phyloP scores from a whole-genome alignment of 2,113 vertebrate species.

The Boulengeromyrus knoepffleri region DNA sequence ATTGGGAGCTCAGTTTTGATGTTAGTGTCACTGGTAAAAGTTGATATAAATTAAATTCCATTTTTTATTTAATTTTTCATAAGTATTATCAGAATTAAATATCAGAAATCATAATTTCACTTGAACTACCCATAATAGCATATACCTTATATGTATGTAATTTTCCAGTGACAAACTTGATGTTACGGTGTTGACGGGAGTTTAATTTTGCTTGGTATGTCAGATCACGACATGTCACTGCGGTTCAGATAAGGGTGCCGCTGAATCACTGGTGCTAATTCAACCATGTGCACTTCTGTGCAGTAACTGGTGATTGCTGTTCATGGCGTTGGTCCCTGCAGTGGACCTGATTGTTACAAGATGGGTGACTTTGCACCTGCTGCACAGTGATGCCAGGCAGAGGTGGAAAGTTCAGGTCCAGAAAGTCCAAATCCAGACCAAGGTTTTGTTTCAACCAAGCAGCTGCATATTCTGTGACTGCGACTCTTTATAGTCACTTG shows the following conservation, averaged over 20 bases:
- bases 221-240: not conserved
- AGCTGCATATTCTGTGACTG: not conserved
- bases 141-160: not conserved
- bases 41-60: not conserved
- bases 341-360: not conserved
- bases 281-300: not conserved
- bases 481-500: not conserved
- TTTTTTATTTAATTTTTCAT: not conserved
- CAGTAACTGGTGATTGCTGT: not conserved
- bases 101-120: not conserved
- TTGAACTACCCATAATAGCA: not conserved
- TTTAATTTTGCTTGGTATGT: not conserved
- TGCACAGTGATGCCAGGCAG: not conserved
- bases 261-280: not conserved
- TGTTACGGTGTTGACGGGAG: not conserved
- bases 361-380: not conserved
- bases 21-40: not conserved
- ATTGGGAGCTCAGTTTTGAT: not conserved
- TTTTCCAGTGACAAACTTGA: not conserved
- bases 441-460: not conserved
- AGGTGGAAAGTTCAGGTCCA: not conserved
- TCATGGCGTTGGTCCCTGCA: not conserved
- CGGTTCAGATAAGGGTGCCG: not conserved
- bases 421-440: not conserved
- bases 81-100: not conserved